A percentile compares a stretch with the other conserved stretches of the same genome.
Conservation (phyloP, 2,888 invertebrate genomes). For the Drosophila infuscata region DNA sequence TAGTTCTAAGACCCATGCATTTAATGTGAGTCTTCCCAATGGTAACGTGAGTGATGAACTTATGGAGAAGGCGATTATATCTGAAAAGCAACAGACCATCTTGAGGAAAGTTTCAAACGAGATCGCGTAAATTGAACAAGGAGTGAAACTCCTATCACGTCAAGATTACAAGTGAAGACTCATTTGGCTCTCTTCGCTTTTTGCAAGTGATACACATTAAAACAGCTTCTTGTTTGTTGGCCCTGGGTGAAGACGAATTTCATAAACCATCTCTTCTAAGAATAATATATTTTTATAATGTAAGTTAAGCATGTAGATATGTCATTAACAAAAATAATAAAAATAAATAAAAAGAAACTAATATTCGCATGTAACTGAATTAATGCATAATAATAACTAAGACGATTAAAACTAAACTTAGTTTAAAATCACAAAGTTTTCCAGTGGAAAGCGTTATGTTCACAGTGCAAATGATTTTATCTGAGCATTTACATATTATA, state of each 20-base stretch:
- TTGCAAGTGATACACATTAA: background rate
- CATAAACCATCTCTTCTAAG: background rate
- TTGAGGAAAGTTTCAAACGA: background rate
- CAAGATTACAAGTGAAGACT: background rate
- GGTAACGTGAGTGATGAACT: too few species aligned
- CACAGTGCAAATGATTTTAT: slow-evolving; percentile 43
- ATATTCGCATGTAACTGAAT: slow-evolving; percentile 44
- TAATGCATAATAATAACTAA: slow-evolving; percentile 13
- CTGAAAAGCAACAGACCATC: too few species aligned
- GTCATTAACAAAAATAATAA: background rate
- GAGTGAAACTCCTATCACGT: background rate
- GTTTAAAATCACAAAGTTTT: slow-evolving; percentile 67
- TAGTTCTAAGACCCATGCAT: too few species aligned
- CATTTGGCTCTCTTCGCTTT: background rate
- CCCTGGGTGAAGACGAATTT: background rate
- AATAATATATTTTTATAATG: background rate
- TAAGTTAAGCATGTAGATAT: background rate
- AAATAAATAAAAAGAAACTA: slow-evolving; percentile 7
- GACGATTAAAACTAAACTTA: slow-evolving; percentile 31
- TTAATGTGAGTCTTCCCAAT: too few species aligned
- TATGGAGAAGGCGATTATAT: too few species aligned
- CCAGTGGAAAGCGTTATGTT: slow-evolving; percentile 72
- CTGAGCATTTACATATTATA: background rate
- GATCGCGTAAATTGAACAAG: background rate
- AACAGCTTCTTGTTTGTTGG: too few species aligned